Conservation (phyloP, 2,797 vertebrate species). For the Melanotaenia boesemani region DNA sequence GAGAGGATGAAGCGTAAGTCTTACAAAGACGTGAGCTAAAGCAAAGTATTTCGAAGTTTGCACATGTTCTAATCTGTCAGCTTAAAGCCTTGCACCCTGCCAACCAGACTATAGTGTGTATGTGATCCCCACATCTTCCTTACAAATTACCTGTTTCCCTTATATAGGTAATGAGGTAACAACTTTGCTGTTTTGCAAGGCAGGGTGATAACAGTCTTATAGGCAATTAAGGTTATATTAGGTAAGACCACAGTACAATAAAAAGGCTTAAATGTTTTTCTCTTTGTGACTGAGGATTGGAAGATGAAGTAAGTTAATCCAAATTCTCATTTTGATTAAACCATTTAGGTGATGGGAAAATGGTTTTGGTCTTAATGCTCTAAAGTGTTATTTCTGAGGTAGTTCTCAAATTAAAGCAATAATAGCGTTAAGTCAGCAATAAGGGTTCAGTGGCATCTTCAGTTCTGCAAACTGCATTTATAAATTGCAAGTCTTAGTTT, state of each 20-base stretch:
- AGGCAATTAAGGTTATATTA: neutral
- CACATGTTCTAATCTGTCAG: neutral
- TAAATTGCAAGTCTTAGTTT: constrained; percentile 1
- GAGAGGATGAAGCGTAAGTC: no score
- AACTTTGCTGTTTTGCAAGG: neutral
- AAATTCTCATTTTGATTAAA: neutral
- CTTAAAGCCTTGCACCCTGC: neutral
- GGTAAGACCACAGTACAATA: neutral
- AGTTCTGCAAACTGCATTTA: neutral
- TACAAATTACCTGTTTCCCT: neutral
- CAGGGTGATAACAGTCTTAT: neutral
- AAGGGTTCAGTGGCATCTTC: neutral
- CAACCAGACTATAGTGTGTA: neutral
- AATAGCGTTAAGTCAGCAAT: neutral
- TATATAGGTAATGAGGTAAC: neutral
- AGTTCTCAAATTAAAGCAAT: neutral
- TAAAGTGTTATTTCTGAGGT: neutral
- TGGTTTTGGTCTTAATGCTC: no score
- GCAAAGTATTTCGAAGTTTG: no score
- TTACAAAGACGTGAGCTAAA: neutral
- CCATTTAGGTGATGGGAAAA: neutral
- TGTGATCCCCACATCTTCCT: neutral
- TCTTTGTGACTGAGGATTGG: neutral
- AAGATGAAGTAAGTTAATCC: neutral
- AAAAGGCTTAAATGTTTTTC: neutral